Conservation (phyloP, 2,888 invertebrate genomes). For the Platycheirus albimanus region DNA sequence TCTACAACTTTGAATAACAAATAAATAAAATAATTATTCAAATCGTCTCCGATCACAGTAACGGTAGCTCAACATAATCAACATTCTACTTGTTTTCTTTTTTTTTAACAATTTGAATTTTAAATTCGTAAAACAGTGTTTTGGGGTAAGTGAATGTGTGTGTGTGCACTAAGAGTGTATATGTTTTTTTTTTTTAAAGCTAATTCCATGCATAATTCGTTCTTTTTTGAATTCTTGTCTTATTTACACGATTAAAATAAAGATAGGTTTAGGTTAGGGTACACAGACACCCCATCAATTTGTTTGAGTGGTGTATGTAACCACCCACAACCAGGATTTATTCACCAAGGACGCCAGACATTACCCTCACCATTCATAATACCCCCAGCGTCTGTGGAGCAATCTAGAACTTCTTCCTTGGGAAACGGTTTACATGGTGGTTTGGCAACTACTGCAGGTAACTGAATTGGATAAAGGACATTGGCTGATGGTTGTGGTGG, state of each 20-base stretch:
- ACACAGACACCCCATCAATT: too few species aligned
- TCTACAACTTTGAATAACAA: conserved; percentile 30
- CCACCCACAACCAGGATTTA: conserved; percentile 14
- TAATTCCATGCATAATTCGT: conserved; percentile 70
- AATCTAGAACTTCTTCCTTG: conserved; percentile 33
- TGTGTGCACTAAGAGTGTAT: conserved; percentile 8
- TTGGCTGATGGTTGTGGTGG: conserved; percentile 55
- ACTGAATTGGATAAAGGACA: conserved; percentile 66
- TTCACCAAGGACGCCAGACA: conserved; percentile 75
- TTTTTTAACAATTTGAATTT: conserved; percentile 57
- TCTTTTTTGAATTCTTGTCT: conserved; percentile 21
- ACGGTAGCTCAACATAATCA: conserved; percentile 58
- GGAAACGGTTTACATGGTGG: conserved; percentile 21
- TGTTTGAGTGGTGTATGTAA: neutral
- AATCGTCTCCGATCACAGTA: conserved; percentile 62
- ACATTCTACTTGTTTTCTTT: neutral
- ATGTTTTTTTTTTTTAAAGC: conserved; percentile 61
- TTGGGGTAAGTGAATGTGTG: neutral
- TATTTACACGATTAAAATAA: too few species aligned
- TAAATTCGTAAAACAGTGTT: conserved; percentile 55
- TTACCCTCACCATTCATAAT: conserved; percentile 42
- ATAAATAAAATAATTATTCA: conserved; percentile 42
- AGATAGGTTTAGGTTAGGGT: too few species aligned
- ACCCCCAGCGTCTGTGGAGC: conserved; percentile 21
- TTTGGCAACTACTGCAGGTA: conserved; percentile 32